Evolutionary conservation across 92 coral and sea anemone species (phyloP).

Genomic region (Paragorgia papillata): DNA sequence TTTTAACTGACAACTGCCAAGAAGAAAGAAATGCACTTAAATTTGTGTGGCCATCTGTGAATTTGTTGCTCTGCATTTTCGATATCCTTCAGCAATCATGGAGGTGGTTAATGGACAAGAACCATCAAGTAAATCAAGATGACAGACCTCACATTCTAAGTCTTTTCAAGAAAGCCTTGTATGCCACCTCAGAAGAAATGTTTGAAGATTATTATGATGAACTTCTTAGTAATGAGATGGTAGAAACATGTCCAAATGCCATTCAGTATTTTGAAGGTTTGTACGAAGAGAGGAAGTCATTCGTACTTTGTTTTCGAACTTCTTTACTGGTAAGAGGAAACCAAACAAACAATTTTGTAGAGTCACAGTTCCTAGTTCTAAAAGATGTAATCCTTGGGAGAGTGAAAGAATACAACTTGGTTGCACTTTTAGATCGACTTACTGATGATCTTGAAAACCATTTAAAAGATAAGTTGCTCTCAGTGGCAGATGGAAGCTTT

Average conservation of each 20-base stretch:
- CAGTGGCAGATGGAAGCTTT: constrained; percentile 49
- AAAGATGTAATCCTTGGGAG: constrained; percentile 41
- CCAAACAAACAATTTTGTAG: constrained; percentile 47
- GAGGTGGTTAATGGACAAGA: constrained; percentile 46
- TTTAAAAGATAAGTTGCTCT: constrained; percentile 43
- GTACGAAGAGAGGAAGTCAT: constrained; percentile 26
- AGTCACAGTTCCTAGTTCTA: constrained; percentile 39
- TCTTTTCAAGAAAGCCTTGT: constrained; percentile 48
- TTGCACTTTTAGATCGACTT: constrained; percentile 43
- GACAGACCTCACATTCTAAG: constrained; percentile 40
- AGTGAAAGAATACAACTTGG: constrained; percentile 48
- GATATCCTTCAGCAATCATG: constrained; percentile 50
- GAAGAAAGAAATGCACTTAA: constrained; percentile 49
- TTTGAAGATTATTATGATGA: constrained; percentile 42
- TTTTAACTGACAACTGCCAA: constrained; percentile 53
- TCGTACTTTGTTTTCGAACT: constrained; percentile 47
- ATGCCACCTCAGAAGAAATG: constrained; percentile 34
- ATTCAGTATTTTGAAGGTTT: constrained; percentile 29
- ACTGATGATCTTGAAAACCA: constrained; percentile 42
- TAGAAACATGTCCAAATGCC: constrained; percentile 26
- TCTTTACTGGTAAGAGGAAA: constrained; percentile 29
- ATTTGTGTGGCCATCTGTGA: constrained; percentile 48
- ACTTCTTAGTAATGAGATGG: constrained; percentile 29
- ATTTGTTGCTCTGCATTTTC: constrained; percentile 36
- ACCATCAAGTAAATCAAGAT: constrained; percentile 38